A percentile compares a stretch with the other conserved stretches of the same genome.
Conservation (phyloP, 2,888 invertebrate species). For the Acrobasis suavella region DNA sequence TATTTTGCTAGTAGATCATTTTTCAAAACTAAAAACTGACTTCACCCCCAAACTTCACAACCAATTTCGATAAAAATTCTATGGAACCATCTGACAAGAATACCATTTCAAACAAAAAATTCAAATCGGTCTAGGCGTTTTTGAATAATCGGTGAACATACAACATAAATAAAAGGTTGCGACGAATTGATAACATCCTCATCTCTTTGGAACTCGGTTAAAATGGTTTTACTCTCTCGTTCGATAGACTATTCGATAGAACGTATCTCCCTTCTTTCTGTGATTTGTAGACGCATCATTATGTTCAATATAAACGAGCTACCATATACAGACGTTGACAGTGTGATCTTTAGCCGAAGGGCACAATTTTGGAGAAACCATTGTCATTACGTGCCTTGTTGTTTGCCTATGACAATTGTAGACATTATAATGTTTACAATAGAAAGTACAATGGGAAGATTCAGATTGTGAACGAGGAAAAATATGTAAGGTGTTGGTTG, state of each 20-base stretch:
- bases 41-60: too few species aligned
- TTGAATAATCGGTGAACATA: too few species aligned
- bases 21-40: too few species aligned
- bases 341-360: slow-evolving; percentile 13
- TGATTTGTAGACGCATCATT: background rate
- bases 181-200: too few species aligned
- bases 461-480: background rate
- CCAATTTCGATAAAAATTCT: too few species aligned
- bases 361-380: slow-evolving; percentile 6
- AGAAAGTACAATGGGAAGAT: background rate
- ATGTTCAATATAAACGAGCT: background rate
- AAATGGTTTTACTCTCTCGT: too few species aligned
- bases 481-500: background rate
- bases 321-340: background rate
- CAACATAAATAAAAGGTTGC: too few species aligned
- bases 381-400: background rate
- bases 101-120: too few species aligned
- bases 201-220: too few species aligned
- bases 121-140: too few species aligned
- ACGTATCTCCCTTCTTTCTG: background rate
- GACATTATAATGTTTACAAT: background rate
- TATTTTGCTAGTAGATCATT: too few species aligned
- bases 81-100: too few species aligned
- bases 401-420: background rate
- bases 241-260: background rate